Conservation (phyloP, 2,888 invertebrate genomes). For the Cheilosia urbana region DNA sequence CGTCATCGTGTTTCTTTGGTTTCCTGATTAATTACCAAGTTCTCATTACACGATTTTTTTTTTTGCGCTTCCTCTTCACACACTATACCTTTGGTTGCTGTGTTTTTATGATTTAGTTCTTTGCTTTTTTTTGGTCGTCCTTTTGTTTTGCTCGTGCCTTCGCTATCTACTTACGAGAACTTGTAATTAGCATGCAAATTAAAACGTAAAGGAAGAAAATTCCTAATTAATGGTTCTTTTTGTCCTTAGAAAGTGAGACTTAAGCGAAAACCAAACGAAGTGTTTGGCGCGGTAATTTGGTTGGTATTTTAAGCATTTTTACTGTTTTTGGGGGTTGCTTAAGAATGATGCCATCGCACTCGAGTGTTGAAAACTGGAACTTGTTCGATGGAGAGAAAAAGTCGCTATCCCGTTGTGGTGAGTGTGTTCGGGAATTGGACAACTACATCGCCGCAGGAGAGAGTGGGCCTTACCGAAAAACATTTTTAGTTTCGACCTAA, state of each 20-base stretch:
- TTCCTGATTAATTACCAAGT: slow-evolving; percentile 62
- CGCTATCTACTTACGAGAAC: slow-evolving; percentile 15
- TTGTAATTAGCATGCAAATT: slow-evolving; percentile 69
- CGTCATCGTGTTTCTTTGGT: slow-evolving; percentile 21
- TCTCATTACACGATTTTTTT: slow-evolving; percentile 52
- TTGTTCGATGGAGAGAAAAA: background rate
- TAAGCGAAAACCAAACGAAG: background rate
- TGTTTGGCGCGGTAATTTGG: background rate
- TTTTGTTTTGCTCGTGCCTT: slow-evolving; percentile 24
- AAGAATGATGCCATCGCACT: background rate
- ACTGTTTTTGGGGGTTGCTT: background rate
- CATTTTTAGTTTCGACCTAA: too few species aligned
- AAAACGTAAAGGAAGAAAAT: slow-evolving; percentile 50
- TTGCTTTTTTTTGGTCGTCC: background rate
- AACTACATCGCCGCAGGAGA: background rate
- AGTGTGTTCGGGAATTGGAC: background rate
- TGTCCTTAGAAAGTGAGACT: background rate
- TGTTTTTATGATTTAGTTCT: slow-evolving; percentile 56
- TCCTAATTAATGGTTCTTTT: slow-evolving; percentile 46
- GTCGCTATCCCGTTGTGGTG: background rate
- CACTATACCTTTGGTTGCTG: background rate
- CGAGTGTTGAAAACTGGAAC: background rate
- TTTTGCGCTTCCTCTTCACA: background rate
- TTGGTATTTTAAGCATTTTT: background rate
- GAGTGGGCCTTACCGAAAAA: too few species aligned